Percentiles rank a stretch among this genome's conserved stretches.
Evolutionary conservation across 2,113 vertebrate species (phyloP).

Genomic region (Oreochromis tanganicae): DNA sequence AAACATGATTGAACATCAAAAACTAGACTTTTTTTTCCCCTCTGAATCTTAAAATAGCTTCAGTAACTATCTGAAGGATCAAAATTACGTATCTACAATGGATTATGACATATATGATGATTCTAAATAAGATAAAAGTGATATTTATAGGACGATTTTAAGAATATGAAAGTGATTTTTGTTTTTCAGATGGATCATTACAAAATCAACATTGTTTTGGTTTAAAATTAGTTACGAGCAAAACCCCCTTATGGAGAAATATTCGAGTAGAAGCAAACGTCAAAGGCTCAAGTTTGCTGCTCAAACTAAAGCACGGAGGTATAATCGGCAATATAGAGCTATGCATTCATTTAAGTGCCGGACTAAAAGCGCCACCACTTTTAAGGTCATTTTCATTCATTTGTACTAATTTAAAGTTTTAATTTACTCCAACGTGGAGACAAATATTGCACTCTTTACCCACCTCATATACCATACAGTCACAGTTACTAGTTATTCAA

Average conservation of each 20-base stretch:
- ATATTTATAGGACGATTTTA: not conserved
- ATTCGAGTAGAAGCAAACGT: not conserved
- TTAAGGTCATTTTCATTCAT: not conserved
- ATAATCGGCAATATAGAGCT: not conserved
- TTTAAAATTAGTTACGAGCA: not conserved
- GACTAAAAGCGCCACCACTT: not conserved
- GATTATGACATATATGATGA: not conserved
- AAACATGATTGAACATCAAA: not conserved
- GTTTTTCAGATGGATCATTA: not conserved
- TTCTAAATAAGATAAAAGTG: not conserved
- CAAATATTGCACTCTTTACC: not conserved
- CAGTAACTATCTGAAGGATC: not conserved
- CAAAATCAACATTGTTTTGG: not conserved
- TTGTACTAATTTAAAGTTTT: not conserved
- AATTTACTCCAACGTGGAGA: not conserved
- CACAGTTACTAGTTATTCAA: not conserved
- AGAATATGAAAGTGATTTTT: not conserved
- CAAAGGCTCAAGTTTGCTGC: not conserved
- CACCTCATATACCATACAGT: not conserved
- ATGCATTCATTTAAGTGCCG: not conserved
- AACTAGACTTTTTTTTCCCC: rapidly evolving
- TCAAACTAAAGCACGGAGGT: not conserved
- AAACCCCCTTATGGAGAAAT: not conserved
- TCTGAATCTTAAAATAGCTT: not conserved
- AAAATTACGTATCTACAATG: not conserved